Percentiles rank a stretch among this genome's conserved stretches.
Evolutionary conservation across 2,113 vertebrate genomes (phyloP).

Genomic region (Zosterops japonicus): DNA sequence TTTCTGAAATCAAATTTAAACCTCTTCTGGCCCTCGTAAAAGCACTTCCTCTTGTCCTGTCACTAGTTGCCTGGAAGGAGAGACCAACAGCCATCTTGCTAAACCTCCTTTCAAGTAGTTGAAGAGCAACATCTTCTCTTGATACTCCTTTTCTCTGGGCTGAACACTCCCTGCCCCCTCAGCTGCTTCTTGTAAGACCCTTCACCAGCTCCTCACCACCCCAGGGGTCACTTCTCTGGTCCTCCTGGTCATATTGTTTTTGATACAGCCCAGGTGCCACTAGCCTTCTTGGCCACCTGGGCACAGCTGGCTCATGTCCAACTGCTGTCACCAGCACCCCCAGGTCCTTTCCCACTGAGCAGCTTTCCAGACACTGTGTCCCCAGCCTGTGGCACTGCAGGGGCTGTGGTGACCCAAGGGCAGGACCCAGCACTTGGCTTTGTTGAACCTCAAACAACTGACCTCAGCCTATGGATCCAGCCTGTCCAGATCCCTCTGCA

Average conservation of each 20-base stretch:
- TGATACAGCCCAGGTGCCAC: background rate
- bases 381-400: background rate
- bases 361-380: background rate
- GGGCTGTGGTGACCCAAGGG: background rate
- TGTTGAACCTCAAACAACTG: background rate
- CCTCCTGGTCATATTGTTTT: background rate
- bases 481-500: background rate
- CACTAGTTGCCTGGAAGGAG: background rate
- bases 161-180: background rate
- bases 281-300: background rate
- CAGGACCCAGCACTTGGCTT: background rate
- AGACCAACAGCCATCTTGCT: background rate
- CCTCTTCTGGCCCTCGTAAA: background rate
- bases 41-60: background rate
- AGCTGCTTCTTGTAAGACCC: background rate
- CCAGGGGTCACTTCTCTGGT: background rate
- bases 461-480: background rate
- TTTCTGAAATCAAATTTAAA: background rate
- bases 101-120: background rate
- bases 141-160: background rate
- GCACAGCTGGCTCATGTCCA: background rate
- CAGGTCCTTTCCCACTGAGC: background rate
- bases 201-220: background rate
- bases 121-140: background rate
- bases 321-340: accelerated